Evolutionary conservation across 2,113 vertebrate species (phyloP), one percentile per base, ranked within the genome.

Genomic region (Gymnocephalus cernua): DNA sequence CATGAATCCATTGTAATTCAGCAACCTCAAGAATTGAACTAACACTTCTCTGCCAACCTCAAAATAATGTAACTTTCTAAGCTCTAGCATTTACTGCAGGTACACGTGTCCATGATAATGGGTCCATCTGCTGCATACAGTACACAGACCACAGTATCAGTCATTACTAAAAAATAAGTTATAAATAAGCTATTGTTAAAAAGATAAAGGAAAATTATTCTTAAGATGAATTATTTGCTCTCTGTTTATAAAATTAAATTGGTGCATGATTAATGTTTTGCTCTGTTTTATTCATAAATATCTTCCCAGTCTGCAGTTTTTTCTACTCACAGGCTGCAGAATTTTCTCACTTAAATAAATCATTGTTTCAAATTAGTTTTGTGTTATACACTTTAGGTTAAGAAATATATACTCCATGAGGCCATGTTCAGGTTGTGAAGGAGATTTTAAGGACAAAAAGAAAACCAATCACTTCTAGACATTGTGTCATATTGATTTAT

Each of bases 401-500:
- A 73, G 27, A 54, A 35, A 72, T 29, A 63, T 38, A 38, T 65
- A 44, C 56, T 86, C 57, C 25, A 19, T 6, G 38, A 83, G 73
- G 48, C 68, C 56, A 61, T 57, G 32, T 56, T 83, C 13, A 48
- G 77, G 72, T 51, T 69, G 74, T 63, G 77, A 84, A 86, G 68
- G 74, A 35, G 70, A 70, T 80, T 69, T 74, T 67, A 82, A 91
- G 77, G 85, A 78, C 75, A 82, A 66, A 85, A 69, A 53, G 45
- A 86, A 90, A 85, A 78, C 74, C 79, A 79, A 83, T 88, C 86
- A 88, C 50, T 70, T 80, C 82, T 71, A 73, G 56, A 86, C 74
- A 77, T 58, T 54, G 70, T 85, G 86, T 83, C 82, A 86, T 83
- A 81, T 74, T 91, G 88, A 92, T 91, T 81, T 79, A 92, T 89